phyloP scores from a whole-genome alignment of 2,888 invertebrate species.

The Therioaphis trifolii region DNA sequence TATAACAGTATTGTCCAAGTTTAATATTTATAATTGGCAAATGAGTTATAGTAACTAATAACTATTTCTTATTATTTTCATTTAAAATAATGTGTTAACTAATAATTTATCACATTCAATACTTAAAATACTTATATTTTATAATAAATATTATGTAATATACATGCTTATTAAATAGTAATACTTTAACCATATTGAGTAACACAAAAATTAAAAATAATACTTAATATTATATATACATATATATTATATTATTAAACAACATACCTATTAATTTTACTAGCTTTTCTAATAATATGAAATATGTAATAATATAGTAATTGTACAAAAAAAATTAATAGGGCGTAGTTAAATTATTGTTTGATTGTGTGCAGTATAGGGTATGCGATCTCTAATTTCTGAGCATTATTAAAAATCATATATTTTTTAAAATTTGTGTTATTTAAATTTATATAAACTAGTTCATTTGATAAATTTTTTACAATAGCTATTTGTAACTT shows the following conservation, averaged over 20 bases:
- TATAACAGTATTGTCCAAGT: neutral
- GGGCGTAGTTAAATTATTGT: neutral
- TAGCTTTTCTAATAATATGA: neutral
- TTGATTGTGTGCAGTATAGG: neutral
- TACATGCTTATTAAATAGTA: no score
- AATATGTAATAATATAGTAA: neutral
- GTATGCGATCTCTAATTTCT: neutral
- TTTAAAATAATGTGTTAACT: no score
- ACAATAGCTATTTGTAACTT: neutral
- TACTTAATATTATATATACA: no score
- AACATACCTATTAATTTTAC: no score
- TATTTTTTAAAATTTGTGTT: neutral
- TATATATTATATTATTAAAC: no score
- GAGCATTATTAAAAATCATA: conserved; percentile 2
- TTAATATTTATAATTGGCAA: no score
- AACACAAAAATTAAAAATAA: no score
- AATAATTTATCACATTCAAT: no score
- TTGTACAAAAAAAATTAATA: neutral
- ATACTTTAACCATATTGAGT: no score
- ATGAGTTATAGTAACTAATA: neutral
- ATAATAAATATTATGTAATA: no score
- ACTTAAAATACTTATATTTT: no score
- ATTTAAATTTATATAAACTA: neutral
- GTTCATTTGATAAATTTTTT: neutral
- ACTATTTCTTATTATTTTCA: no score